Base-by-base conservation (phyloP, 2,797 vertebrate genomes). In the Paguma larvata region DNA sequence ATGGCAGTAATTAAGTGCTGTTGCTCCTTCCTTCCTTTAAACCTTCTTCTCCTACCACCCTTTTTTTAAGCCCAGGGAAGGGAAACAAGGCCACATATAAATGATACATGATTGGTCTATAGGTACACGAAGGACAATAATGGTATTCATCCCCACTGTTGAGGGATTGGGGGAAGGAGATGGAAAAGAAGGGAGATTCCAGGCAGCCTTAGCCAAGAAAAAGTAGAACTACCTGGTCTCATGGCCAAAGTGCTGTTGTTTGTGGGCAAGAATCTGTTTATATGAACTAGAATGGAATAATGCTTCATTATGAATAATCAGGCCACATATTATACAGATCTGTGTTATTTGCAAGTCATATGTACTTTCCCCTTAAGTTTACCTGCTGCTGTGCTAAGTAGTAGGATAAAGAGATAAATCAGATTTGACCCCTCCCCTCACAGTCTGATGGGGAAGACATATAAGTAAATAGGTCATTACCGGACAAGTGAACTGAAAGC, bases 291-390 rank as follows among this genome's bases (percentile, higher is more conserved):
- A 97, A 86, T 68, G 59, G 77, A 91, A 23, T 84, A 80, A 77
- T 95, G 25, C 44, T 96, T 94, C 32, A 82, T 68, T 95, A 32
- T 70, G 86, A 65, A 59, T 34, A 84, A 95, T 73, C 65, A 89
- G 63, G 13, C 70, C 27, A 79, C 9, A 83, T 92, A 73, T 34
- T 12, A 32, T 70, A 73, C 5, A 79, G 25, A 85, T 34, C 65
- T 85, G 10, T 79, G 16, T 92, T 94, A 73, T 63, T 48, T 78
- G 3, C 73, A 94, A 67, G 34, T 88, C 56, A 30, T 78, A 51
- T 34, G 23, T 62, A 51, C 72, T 84, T 44, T 4, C 48, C 27
- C 23, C 16, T 77, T 59, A 46, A 72, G 25, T 75, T 38, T 3
- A 82, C 5, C 46, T 70, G 59, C 51, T 82, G 2, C 44, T 93